phyloP scores from a whole-genome alignment of 2,797 vertebrate species.

The Crocodylus rhombifer region DNA sequence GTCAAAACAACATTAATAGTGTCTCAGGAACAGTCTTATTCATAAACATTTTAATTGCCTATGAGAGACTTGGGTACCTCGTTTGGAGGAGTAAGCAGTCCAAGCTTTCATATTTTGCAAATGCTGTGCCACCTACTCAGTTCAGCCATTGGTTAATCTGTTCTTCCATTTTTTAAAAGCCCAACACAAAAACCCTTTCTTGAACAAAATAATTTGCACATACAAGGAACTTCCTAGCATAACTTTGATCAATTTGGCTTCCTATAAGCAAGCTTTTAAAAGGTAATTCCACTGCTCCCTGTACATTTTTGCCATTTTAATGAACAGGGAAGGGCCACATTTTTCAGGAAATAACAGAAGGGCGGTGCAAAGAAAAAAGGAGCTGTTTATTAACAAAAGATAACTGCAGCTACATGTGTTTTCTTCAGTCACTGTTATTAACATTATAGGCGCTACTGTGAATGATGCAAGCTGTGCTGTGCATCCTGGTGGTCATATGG shows the following conservation, averaged over 20 bases:
- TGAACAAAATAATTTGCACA: not conserved
- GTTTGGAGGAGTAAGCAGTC: constrained; percentile 49
- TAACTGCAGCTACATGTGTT: not conserved
- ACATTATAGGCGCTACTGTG: not conserved
- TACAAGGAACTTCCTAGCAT: too few species aligned
- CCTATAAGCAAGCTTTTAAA: too few species aligned
- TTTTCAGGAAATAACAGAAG: not conserved
- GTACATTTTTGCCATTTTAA: not conserved
- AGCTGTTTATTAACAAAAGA: not conserved
- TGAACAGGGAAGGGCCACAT: not conserved
- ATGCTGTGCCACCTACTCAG: not conserved
- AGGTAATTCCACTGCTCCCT: too few species aligned
- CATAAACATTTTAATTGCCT: constrained; percentile 53
- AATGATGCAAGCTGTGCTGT: not conserved
- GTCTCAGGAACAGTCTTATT: constrained; percentile 63
- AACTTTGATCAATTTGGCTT: too few species aligned
- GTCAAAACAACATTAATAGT: constrained; percentile 70
- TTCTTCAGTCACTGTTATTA: not conserved
- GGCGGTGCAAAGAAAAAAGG: not conserved
- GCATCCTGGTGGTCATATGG: constrained; percentile 10
- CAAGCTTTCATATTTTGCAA: constrained; percentile 29
- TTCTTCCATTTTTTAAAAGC: not conserved
- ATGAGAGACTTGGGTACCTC: constrained; percentile 14
- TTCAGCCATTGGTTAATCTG: not conserved
- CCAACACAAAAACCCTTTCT: not conserved